Percentiles rank a stretch among this genome's conserved stretches.
These are phyloP conservation scores for Cryptoblepharus egeriae DNA, from an alignment of 2,797 vertebrate species.

Conservation along the genomic window DNA sequence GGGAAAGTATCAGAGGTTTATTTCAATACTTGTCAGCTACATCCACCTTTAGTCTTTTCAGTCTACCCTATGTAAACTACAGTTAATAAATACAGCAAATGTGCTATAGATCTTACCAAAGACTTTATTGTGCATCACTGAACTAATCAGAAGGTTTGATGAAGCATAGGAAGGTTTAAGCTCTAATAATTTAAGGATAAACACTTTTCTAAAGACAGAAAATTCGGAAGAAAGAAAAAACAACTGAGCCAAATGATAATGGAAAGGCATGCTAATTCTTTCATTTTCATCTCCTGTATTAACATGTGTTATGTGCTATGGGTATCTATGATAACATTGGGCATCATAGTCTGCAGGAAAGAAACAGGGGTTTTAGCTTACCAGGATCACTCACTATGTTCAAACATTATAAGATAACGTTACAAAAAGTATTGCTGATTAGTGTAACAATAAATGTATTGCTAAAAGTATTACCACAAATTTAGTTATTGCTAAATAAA, in stretches of 20 bases:
- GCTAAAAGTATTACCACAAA: no score
- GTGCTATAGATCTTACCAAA: constrained; percentile 29
- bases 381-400: not conserved
- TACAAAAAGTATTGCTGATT: not conserved
- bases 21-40: constrained; percentile 31
- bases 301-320: not conserved
- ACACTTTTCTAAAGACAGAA: constrained; percentile 58
- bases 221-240: no score
- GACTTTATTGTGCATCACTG: not conserved
- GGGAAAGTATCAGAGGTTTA: constrained; percentile 31
- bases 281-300: not conserved
- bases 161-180: not conserved
- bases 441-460: no score
- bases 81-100: constrained; percentile 33
- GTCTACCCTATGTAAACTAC: constrained; percentile 10
- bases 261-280: not conserved
- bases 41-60: constrained; percentile 28
- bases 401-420: not conserved
- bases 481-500: no score
- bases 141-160: not conserved
- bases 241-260: not conserved
- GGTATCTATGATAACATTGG: not conserved
- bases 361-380: not conserved
- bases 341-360: not conserved
- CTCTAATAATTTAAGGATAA: not conserved